Conservation (phyloP, 2,113 vertebrate genomes). For the Guaruba guarouba region DNA sequence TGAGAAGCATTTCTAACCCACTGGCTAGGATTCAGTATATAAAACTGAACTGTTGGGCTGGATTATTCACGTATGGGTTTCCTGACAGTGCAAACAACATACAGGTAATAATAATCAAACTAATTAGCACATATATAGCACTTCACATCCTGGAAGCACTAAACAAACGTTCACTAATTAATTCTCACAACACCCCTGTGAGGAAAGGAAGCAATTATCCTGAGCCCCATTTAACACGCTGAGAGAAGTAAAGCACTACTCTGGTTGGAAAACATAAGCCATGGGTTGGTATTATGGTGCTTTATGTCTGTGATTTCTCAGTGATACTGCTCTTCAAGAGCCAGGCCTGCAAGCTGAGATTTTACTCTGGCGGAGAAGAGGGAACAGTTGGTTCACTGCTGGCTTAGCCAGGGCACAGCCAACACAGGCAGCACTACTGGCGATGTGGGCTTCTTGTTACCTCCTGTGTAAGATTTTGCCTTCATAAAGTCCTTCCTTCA, state of each 20-base stretch:
- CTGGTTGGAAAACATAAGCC: neutral
- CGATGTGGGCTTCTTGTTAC: rapidly evolving
- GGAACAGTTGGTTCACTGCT: neutral
- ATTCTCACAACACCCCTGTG: constrained; percentile 12
- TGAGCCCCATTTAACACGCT: neutral
- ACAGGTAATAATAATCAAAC: constrained; percentile 54
- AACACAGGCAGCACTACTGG: no score
- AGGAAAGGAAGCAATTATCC: constrained; percentile 18
- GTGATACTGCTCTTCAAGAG: neutral
- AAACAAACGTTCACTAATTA: constrained; percentile 17
- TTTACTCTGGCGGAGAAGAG: neutral
- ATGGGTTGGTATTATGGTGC: rapidly evolving
- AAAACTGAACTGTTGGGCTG: neutral
- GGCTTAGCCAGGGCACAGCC: rapidly evolving
- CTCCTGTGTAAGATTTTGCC: neutral
- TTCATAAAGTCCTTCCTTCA: neutral
- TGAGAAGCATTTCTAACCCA: neutral
- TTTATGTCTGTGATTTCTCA: neutral
- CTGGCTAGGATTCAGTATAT: neutral
- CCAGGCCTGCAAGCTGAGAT: neutral
- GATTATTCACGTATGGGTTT: constrained; percentile 36
- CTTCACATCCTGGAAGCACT: neutral
- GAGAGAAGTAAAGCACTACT: neutral
- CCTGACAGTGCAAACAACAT: constrained; percentile 36
- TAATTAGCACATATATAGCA: constrained; percentile 48